A percentile compares a stretch with the other conserved stretches of the same genome.
phyloP scores from a whole-genome alignment of 2,888 invertebrate genomes.

The Hipparchia sbordonii region DNA sequence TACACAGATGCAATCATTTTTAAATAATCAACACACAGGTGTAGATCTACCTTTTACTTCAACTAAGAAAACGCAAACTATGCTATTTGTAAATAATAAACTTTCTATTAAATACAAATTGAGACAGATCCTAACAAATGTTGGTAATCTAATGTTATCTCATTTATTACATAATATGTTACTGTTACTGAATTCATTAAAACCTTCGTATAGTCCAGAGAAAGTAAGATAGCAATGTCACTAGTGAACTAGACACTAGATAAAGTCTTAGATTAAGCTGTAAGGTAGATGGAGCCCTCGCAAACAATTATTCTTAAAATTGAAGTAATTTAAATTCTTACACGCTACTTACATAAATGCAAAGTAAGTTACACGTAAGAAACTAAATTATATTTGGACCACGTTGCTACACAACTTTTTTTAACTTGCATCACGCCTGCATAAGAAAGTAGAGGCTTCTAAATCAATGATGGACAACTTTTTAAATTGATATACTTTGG shows the following conservation, averaged over 20 bases:
- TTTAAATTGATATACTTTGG: too few relatives aligned
- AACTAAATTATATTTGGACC: too few relatives aligned
- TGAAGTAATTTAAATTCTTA: not conserved
- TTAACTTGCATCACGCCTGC: too few relatives aligned
- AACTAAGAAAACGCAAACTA: not conserved
- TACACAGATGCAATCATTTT: too few relatives aligned
- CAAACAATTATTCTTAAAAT: not conserved
- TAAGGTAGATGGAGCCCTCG: not conserved
- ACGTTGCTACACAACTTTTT: too few relatives aligned
- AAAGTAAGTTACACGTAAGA: too few relatives aligned
- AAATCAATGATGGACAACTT: too few relatives aligned
- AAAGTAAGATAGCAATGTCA: slow-evolving; percentile 21
- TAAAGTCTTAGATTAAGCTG: not conserved
- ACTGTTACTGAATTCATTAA: slow-evolving; percentile 18
- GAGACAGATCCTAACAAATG: not conserved
- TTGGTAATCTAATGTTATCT: slow-evolving; percentile 1
- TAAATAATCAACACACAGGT: not conserved
- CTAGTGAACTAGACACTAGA: slow-evolving; percentile 9
- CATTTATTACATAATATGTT: slow-evolving; percentile 20
- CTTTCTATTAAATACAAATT: not conserved
- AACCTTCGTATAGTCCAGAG: slow-evolving; percentile 6
- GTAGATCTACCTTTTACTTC: not conserved
- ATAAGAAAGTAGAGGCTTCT: too few relatives aligned
- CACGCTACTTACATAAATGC: too few relatives aligned
- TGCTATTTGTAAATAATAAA: not conserved